Evolutionary conservation across 2,797 vertebrate genomes (phyloP).

Genomic region (Tauraco hartlaubi): DNA sequence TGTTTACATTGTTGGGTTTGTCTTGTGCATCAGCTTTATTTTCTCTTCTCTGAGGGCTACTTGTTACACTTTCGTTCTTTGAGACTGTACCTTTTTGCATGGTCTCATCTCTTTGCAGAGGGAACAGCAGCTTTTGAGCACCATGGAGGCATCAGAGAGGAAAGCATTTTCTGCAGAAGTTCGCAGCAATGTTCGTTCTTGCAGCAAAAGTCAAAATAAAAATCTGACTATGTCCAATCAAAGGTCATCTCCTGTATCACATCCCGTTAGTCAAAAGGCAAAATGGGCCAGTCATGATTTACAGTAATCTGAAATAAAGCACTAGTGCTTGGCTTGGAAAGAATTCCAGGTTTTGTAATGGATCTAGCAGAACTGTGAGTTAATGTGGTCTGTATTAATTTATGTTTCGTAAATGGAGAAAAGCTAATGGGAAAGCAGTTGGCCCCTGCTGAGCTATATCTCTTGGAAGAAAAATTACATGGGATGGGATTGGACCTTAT

Average conservation of each 20-base stretch:
- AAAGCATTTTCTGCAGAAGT: neutral
- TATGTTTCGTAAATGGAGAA: constrained; percentile 22
- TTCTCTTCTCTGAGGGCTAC: neutral
- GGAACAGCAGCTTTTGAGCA: neutral
- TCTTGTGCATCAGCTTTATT: neutral
- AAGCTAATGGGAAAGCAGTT: constrained; percentile 1
- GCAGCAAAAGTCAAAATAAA: neutral
- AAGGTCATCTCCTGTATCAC: neutral
- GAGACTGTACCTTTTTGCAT: neutral
- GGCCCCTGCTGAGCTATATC: neutral
- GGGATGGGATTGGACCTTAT: neutral
- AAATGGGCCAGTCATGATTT: neutral
- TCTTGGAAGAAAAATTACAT: constrained; percentile 43
- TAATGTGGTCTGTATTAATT: neutral
- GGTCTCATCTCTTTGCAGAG: neutral
- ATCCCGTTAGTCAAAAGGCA: neutral
- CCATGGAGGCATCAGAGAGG: neutral
- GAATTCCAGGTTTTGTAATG: constrained; percentile 4
- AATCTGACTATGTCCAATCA: neutral
- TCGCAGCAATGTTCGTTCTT: neutral
- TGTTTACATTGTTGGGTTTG: neutral
- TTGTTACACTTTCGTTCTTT: neutral
- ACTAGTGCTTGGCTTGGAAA: neutral
- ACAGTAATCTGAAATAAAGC: neutral
- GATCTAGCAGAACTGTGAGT: neutral